Evolutionary conservation across 1,140 invertebrate genomes (phyloP).

Genomic region (Rhyacophila brunnea): DNA sequence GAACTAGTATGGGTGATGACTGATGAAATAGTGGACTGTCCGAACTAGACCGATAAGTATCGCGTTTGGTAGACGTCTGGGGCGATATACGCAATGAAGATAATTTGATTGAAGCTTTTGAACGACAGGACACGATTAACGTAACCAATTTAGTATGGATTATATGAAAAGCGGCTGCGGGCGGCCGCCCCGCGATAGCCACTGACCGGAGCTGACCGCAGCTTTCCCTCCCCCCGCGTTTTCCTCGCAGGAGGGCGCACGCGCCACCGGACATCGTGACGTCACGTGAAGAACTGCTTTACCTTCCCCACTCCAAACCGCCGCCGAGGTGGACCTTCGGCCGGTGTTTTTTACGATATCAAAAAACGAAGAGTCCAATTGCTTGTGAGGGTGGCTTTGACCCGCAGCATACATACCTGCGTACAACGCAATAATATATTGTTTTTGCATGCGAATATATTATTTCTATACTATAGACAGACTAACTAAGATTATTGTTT

Average conservation of each 20-base stretch:
- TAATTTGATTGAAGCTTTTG: neutral
- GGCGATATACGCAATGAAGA: too few species aligned
- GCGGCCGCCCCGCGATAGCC: constrained; percentile 21
- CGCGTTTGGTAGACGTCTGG: too few species aligned
- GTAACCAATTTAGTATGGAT: constrained; percentile 3
- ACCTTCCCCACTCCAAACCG: constrained; percentile 6
- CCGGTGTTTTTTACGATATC: neutral
- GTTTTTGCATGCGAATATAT: too few species aligned
- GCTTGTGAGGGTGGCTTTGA: constrained; percentile 14
- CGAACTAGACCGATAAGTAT: too few species aligned
- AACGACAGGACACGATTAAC: neutral
- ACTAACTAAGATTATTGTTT: too few species aligned
- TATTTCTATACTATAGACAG: too few species aligned
- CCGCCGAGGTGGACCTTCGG: neutral
- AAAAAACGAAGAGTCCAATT: constrained; percentile 5
- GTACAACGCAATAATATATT: too few species aligned
- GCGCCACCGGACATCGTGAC: constrained; percentile 22
- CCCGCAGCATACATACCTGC: neutral
- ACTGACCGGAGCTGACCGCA: constrained; percentile 19
- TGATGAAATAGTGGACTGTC: too few species aligned
- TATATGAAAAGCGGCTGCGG: constrained; percentile 12
- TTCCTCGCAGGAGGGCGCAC: constrained; percentile 21
- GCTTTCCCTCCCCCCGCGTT: constrained; percentile 31
- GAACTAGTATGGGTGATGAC: neutral
- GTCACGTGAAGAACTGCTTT: constrained; percentile 26